These are phyloP conservation scores for Adelphocoris suturalis DNA, from an alignment of 2,888 invertebrate species.

Conservation along the genomic window DNA sequence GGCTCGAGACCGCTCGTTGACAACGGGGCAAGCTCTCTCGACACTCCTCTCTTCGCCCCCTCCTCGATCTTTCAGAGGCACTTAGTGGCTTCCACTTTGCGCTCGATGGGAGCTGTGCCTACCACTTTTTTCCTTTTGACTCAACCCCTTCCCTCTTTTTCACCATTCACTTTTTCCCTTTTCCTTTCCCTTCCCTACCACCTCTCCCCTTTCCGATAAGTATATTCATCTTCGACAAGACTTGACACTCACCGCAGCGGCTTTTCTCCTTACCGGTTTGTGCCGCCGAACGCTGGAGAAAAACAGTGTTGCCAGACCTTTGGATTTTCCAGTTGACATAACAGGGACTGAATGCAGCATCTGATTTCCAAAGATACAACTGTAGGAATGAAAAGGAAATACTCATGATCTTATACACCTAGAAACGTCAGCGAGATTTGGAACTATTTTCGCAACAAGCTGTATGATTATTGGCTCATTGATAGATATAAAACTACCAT, in stretches of 20 bases:
- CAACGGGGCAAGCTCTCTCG: slow-evolving; percentile 40
- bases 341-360: too few species aligned
- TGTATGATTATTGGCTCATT: too few species aligned
- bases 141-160: too few species aligned
- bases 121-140: not conserved
- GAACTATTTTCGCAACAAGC: too few species aligned
- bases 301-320: too few species aligned
- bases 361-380: too few species aligned
- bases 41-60: not conserved
- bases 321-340: too few species aligned
- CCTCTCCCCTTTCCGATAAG: slow-evolving; percentile 22
- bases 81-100: slow-evolving; percentile 52
- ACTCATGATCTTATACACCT: too few species aligned
- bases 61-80: slow-evolving; percentile 22
- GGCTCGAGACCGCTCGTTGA: slow-evolving; percentile 26
- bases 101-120: not conserved
- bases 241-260: slow-evolving; percentile 11
- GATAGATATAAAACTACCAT: too few species aligned
- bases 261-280: not conserved
- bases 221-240: slow-evolving; percentile 49
- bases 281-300: too few species aligned
- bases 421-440: too few species aligned
- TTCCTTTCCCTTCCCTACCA: not conserved
- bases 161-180: not conserved
- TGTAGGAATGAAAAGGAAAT: too few species aligned